Evolutionary conservation across 2,113 vertebrate species (phyloP), one percentile per base, ranked within the genome.

Genomic region (Helogale parvula): DNA sequence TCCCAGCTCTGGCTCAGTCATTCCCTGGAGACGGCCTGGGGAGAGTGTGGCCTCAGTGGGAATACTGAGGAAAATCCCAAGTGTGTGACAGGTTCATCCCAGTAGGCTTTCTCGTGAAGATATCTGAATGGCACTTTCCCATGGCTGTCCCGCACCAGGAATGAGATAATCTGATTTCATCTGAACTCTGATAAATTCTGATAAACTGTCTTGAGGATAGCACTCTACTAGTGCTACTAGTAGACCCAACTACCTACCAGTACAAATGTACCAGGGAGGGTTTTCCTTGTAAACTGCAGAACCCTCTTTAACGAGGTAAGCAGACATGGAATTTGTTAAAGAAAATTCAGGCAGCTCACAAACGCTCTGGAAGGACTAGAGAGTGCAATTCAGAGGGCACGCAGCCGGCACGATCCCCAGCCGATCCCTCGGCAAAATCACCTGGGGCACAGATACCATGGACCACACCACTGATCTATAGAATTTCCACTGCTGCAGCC

Each of bases 101-200:
- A 2, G 1, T 0, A 4, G 15, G 5, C 77, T 69, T 45, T 84
- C 11, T 74, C 41, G 0, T 16, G 3, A 29, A 35, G 33, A 10
- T 1, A 77, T 45, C 33, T 45, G 19, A 65, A 69, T 72, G 45
- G 23, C 35, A 47, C 5, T 35, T 66, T 27, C n/a, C n/a, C 10
- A 4, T 7, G 15, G 35, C 41, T 87, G 15, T 76, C 41, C 19
- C 29, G 2, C 9, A 1, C 47, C 41, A 84, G 29, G n/a, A 45
- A 3, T 27, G 29, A 80, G 69, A 79, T 33, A 72, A 87, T 1
- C 52, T 72, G 23, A 12, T 54, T 79, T 60, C 69, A 50, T 10
- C 31, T 76, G 47, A 76, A 52, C 50, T 71, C 60, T 33, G 25
- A 57, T 38, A 74, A 74, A 33, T n/a, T 52, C 54, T 25, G 47